A percentile compares a stretch with the other conserved stretches of the same genome.
Evolutionary conservation across 1,140 invertebrate species (phyloP).

Genomic region (Drosophila pallidifrons): DNA sequence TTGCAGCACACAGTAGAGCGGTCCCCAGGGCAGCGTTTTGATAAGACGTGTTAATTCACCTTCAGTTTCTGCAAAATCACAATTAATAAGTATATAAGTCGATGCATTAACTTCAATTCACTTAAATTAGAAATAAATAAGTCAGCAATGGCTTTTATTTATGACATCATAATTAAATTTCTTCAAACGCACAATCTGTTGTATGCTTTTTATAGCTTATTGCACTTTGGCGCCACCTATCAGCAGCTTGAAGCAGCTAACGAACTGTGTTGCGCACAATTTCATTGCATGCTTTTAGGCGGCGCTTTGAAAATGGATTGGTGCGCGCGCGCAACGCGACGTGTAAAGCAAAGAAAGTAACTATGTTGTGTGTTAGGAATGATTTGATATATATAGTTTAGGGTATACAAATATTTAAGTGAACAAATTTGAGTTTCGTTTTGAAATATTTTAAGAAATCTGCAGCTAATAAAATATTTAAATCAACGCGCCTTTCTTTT

Average conservation of each 20-base stretch:
- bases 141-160: background rate
- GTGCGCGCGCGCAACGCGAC: conserved; percentile 15
- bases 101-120: no score
- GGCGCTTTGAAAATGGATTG: conserved; percentile 4
- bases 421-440: no score
- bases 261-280: conserved; percentile 4
- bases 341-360: conserved; percentile 6
- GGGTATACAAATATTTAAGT: no score
- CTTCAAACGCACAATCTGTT: background rate
- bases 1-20: conserved; percentile 94
- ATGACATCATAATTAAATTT: background rate
- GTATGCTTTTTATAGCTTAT: background rate
- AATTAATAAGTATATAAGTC: background rate
- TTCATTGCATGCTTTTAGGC: conserved; percentile 52
- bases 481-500: no score
- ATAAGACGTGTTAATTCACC: conserved; percentile 72
- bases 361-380: no score
- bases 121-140: no score
- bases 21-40: conserved; percentile 90
- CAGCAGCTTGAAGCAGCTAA: background rate
- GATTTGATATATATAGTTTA: no score
- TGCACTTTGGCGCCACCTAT: conserved; percentile 45
- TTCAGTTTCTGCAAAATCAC: conserved; percentile 74
- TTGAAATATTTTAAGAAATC: no score
- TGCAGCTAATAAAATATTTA: no score